A percentile compares a stretch with the other conserved stretches of the same genome.
These are phyloP conservation scores for Notamacropus eugenii DNA, from an alignment of 2,797 vertebrate genomes.

Conservation along the genomic window DNA sequence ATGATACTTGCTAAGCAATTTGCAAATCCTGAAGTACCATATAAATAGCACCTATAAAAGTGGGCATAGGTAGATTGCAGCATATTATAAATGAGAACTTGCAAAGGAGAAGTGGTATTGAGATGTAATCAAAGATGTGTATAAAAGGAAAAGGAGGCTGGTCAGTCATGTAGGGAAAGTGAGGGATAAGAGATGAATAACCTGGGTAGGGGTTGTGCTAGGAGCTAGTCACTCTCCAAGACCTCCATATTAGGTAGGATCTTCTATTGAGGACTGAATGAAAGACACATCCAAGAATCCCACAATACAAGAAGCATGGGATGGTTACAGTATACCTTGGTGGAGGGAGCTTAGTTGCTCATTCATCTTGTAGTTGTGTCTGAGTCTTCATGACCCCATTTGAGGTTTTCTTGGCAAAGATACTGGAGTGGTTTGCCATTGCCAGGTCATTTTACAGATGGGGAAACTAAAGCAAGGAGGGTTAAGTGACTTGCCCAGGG, in stretches of 20 bases:
- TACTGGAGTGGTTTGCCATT: not conserved
- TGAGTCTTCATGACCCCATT: not conserved
- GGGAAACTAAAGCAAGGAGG: not conserved
- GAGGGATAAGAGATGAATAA: not conserved
- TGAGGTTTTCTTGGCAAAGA: not conserved
- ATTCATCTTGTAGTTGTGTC: not conserved
- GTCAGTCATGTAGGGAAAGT: not conserved
- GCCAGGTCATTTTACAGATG: not conserved
- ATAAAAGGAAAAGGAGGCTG: not conserved
- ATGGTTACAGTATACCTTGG: not conserved
- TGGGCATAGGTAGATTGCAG: not conserved
- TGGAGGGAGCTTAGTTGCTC: not conserved
- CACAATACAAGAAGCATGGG: not conserved
- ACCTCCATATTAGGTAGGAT: not conserved
- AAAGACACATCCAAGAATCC: not conserved
- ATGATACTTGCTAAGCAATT: not conserved
- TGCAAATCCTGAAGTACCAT: not conserved
- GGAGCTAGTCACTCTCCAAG: not conserved
- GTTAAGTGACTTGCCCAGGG: not conserved
- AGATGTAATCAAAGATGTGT: not conserved
- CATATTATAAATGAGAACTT: not conserved
- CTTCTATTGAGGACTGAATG: not conserved
- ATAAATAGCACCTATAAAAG: not conserved
- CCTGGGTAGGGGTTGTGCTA: not conserved
- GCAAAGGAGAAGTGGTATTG: not conserved